These are phyloP conservation scores for Lepas anatifera DNA, from an alignment of 2,888 invertebrate genomes.

Conservation along the genomic window DNA sequence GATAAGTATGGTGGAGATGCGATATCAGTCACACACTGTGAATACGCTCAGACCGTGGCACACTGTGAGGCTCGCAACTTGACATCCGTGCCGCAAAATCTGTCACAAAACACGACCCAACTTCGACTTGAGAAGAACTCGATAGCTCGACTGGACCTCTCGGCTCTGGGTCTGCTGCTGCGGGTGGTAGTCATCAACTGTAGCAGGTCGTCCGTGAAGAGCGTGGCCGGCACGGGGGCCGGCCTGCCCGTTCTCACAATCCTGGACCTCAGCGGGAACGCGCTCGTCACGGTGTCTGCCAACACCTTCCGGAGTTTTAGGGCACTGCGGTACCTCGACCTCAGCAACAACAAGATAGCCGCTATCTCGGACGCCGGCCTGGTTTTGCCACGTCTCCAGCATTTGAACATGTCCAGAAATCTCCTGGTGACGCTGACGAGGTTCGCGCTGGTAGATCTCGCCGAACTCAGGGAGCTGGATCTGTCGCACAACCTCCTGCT, in stretches of 20 bases:
- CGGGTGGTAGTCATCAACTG: background rate
- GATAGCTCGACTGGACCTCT: background rate
- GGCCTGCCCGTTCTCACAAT: background rate
- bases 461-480: background rate
- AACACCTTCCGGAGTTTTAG: background rate
- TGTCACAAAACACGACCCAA: background rate
- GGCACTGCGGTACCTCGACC: background rate
- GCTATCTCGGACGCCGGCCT: background rate
- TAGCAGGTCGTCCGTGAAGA: background rate
- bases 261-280: background rate
- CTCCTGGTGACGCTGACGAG: background rate
- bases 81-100: background rate
- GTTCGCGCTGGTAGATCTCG: background rate
- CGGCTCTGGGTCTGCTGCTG: background rate
- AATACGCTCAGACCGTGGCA: background rate
- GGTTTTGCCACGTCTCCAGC: background rate
- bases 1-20: too few relatives aligned
- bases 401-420: background rate
- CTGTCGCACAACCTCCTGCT: conserved; percentile 3
- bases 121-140: background rate
- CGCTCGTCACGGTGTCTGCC: background rate
- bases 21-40: too few relatives aligned
- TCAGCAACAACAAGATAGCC: background rate
- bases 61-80: background rate
- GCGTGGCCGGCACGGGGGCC: background rate